These are phyloP conservation scores for Gyrodactylus salaris DNA, from an alignment of 1,140 invertebrate species.

Conservation along the genomic window DNA sequence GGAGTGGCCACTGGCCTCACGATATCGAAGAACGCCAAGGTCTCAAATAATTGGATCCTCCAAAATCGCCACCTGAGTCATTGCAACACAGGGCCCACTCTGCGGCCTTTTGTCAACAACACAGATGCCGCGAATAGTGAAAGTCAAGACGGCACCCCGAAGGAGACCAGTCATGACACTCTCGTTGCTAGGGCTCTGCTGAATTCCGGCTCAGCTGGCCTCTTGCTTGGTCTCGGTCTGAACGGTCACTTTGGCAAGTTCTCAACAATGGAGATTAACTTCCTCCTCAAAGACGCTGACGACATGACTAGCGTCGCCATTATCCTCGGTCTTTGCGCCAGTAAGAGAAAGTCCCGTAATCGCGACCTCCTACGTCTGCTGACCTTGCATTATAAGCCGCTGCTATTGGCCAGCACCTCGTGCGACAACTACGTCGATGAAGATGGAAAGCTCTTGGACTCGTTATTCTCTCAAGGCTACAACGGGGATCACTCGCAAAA, in stretches of 20 bases:
- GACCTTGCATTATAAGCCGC: neutral
- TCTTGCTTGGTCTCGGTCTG: neutral
- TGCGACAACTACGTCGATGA: neutral
- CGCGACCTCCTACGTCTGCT: neutral
- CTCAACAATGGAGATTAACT: neutral
- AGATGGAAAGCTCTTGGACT: neutral
- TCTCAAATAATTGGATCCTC: neutral
- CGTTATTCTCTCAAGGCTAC: neutral
- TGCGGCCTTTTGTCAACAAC: neutral
- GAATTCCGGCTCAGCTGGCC: neutral
- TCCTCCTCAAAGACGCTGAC: neutral
- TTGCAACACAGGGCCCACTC: neutral
- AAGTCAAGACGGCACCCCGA: neutral
- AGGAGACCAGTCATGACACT: neutral
- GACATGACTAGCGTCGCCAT: neutral
- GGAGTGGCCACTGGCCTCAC: neutral
- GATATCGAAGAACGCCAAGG: neutral
- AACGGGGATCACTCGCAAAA: neutral
- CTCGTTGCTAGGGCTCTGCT: neutral
- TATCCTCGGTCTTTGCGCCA: neutral
- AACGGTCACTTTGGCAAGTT: neutral
- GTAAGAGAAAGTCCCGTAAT: neutral
- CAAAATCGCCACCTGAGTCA: neutral
- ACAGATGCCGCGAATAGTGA: neutral
- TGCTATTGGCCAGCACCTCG: neutral